Evolutionary conservation across 1,140 invertebrate genomes (phyloP).

Genomic region (Drosophila prosaltans): DNA sequence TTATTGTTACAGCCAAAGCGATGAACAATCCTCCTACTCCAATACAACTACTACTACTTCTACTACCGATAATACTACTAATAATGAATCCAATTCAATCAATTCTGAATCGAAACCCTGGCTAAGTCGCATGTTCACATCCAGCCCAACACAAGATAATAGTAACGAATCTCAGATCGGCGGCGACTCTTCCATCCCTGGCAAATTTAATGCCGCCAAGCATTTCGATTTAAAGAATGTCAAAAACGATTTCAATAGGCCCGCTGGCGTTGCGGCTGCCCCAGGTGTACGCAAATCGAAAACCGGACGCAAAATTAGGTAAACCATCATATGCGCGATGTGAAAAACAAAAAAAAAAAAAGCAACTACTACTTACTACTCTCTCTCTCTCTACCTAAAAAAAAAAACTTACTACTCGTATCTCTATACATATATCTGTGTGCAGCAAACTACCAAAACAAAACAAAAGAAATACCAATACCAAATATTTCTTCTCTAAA

Average conservation of each 20-base stretch:
- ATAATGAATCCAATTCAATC: constrained; percentile 59
- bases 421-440: constrained; percentile 20
- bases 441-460: constrained; percentile 12
- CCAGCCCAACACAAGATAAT: constrained; percentile 22
- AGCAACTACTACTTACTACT: constrained; percentile 12
- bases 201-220: constrained; percentile 77
- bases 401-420: constrained; percentile 36
- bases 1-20: constrained; percentile 83
- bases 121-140: constrained; percentile 80
- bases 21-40: constrained; percentile 75
- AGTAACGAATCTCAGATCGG: constrained; percentile 49
- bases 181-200: constrained; percentile 26
- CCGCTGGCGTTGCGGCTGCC: constrained; percentile 74
- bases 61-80: constrained; percentile 77
- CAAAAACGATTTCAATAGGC: constrained; percentile 82
- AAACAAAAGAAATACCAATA: neutral
- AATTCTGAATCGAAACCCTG: constrained; percentile 75
- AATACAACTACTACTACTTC: constrained; percentile 69
- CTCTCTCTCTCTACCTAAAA: constrained; percentile 18
- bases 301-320: constrained; percentile 83
- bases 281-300: constrained; percentile 70
- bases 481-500: constrained; percentile 2
- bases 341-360: constrained; percentile 22
- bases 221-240: constrained; percentile 81
- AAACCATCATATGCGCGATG: constrained; percentile 41